These are phyloP conservation scores for Gouania willdenowi DNA, from an alignment of 2,797 vertebrate species.

Conservation along the genomic window DNA sequence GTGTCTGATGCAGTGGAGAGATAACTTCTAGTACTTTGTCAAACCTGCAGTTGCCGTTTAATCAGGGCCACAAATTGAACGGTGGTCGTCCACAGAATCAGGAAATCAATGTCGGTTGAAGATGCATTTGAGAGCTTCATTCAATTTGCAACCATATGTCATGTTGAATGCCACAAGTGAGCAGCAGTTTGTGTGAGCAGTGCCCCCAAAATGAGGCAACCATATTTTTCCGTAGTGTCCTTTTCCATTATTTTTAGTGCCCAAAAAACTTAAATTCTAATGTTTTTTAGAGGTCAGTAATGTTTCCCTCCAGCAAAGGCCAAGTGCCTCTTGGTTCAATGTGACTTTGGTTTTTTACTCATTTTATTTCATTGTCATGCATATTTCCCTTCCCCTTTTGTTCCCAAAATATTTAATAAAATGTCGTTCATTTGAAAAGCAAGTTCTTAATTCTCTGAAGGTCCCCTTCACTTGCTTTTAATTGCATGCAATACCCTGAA, in stretches of 20 bases:
- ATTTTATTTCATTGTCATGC: neutral
- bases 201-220: too few relatives aligned
- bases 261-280: too few relatives aligned
- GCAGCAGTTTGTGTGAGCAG: conserved; percentile 10
- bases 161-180: conserved; percentile 17
- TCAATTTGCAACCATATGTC: conserved; percentile 62
- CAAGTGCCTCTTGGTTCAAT: conserved; percentile 32
- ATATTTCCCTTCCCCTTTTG: conserved; percentile 12
- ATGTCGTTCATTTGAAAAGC: conserved; percentile 38
- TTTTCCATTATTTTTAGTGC: neutral
- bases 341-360: too few relatives aligned
- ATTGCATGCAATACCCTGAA: conserved; percentile 50
- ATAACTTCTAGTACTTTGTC: conserved; percentile 51
- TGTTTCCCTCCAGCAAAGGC: conserved; percentile 37
- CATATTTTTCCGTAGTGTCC: too few relatives aligned
- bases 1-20: conserved; percentile 18
- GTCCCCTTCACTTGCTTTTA: conserved; percentile 35
- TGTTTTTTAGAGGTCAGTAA: conserved; percentile 27
- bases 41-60: conserved; percentile 53
- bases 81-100: conserved; percentile 43
- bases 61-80: conserved; percentile 54
- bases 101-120: conserved; percentile 67
- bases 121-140: conserved; percentile 64
- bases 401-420: conserved; percentile 1
- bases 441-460: conserved; percentile 7